Evolutionary conservation across 2,113 vertebrate genomes (phyloP), one percentile per base, ranked within the genome.

Genomic region (Progne subis): DNA sequence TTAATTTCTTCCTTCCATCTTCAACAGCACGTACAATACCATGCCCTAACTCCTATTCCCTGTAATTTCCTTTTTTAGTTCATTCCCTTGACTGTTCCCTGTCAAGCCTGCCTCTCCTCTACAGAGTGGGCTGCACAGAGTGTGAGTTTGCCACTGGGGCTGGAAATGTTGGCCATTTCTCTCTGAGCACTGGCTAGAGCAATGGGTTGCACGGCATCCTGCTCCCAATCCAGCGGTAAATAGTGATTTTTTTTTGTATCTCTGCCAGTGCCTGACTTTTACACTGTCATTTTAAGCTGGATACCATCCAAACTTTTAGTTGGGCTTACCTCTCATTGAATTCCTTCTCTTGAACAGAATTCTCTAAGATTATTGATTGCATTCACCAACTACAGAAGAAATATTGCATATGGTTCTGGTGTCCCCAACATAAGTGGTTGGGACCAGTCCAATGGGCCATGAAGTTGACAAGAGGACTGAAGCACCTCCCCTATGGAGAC

Each of bases 131-230:
- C 55, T 26, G 18, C 15, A 11, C 26, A 68, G 0, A 4, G 25
- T 0, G 0, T 12, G 25, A 55, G 25, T 26, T 82, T 87, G 56
- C 26, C 9, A 6, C 6, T 18, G 41, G 26, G 41, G 12, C n/a
- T 80, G 25, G 37, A 76, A 80, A 19, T 3, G 17, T 13, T 26
- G 28, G 29, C 14, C 12, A 8, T 32, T 85, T 34, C 39, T 52
- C 56, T 63, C 20, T 16, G 63, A 55, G 34, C 43, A 6, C 39
- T 56, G 61, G 6, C n/a, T 31, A 49, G 8, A 37, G 17, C 7
- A 77, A 41, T 20, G 19, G 23, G 16, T 43, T 68, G 26, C 2
- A 2, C 0, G 0, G n/a, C 56, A 21, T 47, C 0, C 1, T 18
- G 25, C 70, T 85, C 47, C 32, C 57, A 80, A 17, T 9, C 34